A percentile compares a stretch with the other conserved stretches of the same genome.
phyloP scores from a whole-genome alignment of 1,140 invertebrate species.

The Zaprionus taronus region DNA sequence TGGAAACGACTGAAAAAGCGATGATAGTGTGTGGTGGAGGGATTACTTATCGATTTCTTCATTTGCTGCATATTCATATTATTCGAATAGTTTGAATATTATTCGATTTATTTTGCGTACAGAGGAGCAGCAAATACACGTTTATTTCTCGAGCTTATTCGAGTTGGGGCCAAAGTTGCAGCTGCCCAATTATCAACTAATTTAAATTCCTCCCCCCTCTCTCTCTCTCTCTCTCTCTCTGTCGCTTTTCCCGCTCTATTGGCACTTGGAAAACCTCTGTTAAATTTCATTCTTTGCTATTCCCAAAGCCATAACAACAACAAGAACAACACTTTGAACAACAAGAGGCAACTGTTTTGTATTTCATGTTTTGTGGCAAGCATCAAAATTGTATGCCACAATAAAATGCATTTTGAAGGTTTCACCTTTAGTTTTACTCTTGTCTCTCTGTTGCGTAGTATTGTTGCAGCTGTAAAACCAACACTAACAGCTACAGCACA shows the following conservation, averaged over 20 bases:
- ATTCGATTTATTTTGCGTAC: background rate
- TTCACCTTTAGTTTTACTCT: slow-evolving; percentile 27
- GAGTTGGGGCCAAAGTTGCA: slow-evolving; percentile 9
- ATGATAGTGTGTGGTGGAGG: background rate
- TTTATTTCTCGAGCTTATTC: slow-evolving; percentile 7
- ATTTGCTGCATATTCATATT: background rate
- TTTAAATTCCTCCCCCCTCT: slow-evolving; percentile 27
- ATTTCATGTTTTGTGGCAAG: slow-evolving; percentile 46
- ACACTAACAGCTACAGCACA: background rate
- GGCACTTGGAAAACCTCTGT: slow-evolving; percentile 31
- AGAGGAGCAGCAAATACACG: background rate
- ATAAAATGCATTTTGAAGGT: slow-evolving; percentile 46
- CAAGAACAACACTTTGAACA: slow-evolving; percentile 1
- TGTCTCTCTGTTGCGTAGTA: background rate
- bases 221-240: background rate
- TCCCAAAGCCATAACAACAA: slow-evolving; percentile 24
- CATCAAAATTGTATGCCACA: slow-evolving; percentile 36
- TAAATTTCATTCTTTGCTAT: slow-evolving; percentile 31
- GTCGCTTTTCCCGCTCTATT: slow-evolving; percentile 1
- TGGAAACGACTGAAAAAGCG: background rate
- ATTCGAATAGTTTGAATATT: background rate
- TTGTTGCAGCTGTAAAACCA: slow-evolving; percentile 33
- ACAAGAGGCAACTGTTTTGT: slow-evolving; percentile 37
- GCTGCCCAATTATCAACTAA: slow-evolving; percentile 39
- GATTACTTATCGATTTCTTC: slow-evolving; percentile 5